Base-by-base conservation (phyloP, 2,797 vertebrate genomes). In the Poeciliopsis paucimaculata region DNA sequence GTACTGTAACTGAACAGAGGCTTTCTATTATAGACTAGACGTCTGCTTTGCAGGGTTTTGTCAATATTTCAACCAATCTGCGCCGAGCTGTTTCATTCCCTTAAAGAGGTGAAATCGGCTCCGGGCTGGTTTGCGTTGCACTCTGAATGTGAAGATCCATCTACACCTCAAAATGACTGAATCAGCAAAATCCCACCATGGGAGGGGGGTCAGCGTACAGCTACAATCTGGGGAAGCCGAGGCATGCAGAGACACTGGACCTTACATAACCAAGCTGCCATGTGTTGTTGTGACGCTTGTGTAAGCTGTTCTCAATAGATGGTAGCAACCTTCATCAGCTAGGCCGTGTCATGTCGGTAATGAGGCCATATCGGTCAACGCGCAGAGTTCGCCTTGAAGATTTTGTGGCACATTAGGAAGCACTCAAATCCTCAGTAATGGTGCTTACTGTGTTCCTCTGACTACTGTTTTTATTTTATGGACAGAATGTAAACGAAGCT, bases 231-330 rank as follows among this genome's bases (percentile, higher is more conserved):
- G 76, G 82, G 85, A 87, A 86, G 85, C 82, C 10, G 76, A 88
- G 78, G 82, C 90, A 81, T 77, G 87, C 82, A 83, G 86, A 86
- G 87, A 88, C 84, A 87, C 78, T 90, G 86, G 85, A 78, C 86
- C 84, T 94, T 94, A 90, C 90, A 83, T 94, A 93, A 94, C 84
- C 84, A 81, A 80, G 84, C 88, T 86, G 78, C 84, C 92, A 82
- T 81, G 85, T 91, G 86, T 89, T 91, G 85, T 89, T 87, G 84
- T 83, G 88, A 84, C 88, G 88, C 90, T 92, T 93, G 91, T 91
- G 82, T 91, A 91, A 93, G 88, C 86, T 79, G 82, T 84, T 91
- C 83, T 87, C 81, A 88, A 77, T 83, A 78, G 79, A 77, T 78
- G 64, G 79, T 55, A 79, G 81, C 82, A 76, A 80, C 83, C 78